phyloP scores from a whole-genome alignment of 2,888 invertebrate species.

The Xestoiulus laeticollis region DNA sequence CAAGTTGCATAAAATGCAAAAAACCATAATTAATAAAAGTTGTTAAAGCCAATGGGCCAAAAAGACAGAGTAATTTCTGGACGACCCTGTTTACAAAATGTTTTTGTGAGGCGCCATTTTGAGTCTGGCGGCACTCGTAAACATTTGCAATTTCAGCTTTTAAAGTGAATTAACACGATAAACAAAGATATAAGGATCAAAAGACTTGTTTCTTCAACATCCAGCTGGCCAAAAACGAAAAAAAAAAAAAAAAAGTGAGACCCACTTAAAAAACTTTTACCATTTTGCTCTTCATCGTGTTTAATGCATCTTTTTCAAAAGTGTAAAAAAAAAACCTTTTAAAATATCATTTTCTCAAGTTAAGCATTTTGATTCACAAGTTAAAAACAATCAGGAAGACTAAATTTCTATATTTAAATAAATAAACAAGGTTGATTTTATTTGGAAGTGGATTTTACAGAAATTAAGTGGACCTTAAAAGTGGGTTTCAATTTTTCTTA shows the following conservation, averaged over 20 bases:
- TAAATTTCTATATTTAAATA: too few species aligned
- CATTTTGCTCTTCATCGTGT: neutral
- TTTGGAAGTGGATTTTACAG: too few species aligned
- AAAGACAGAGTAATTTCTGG: neutral
- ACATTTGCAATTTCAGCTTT: conserved; percentile 15
- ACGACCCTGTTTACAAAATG: neutral
- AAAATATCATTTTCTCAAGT: neutral
- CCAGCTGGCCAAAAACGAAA: conserved; percentile 3
- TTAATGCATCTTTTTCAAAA: neutral
- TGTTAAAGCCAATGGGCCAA: too few species aligned
- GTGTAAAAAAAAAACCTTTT: neutral
- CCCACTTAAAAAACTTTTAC: conserved; percentile 14
- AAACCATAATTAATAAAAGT: too few species aligned
- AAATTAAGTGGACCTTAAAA: too few species aligned
- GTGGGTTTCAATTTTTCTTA: too few species aligned
- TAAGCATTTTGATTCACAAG: neutral
- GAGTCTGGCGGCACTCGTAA: neutral
- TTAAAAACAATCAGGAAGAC: too few species aligned
- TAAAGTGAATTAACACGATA: neutral
- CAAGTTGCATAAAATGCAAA: neutral
- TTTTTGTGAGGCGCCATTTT: neutral
- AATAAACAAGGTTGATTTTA: too few species aligned
- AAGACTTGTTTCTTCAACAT: neutral
- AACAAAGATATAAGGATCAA: neutral
- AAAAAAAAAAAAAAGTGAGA: neutral